Base-by-base conservation (phyloP, 2,797 vertebrate species). In the Trachurus trachurus region DNA sequence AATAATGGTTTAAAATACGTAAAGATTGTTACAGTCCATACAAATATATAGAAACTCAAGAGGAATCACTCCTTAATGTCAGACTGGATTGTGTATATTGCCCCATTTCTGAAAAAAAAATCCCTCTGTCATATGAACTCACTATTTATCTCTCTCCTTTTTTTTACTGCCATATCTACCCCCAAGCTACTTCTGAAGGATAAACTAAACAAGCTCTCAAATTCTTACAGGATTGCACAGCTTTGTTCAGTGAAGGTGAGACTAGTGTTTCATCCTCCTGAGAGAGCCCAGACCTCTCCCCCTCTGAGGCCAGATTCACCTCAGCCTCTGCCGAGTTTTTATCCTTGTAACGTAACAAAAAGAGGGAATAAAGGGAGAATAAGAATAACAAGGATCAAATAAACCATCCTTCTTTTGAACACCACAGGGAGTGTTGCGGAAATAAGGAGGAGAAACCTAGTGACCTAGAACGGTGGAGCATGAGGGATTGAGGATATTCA, bases 231-330 rank as follows among this genome's bases (percentile, higher is more conserved):
- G 26, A 34, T 31, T 21, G 67, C 39, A 71, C 42, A 16, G 13
- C 47, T 73, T 81, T 87, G 64, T 70, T 74, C 54, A 49, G 26
- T 69, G 58, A 68, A 80, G 72, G 49, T 72, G 72, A 77, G 31
- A 58, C 17, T 78, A 0, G 0, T 61, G 64, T 82, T 85, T 81
- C 39, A 69, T 77, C 70, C 59, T 73, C 65, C 65, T 17, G 40
- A 39, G 10, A 73, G 50, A 58, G 39, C 16, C 71, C 74, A 67
- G 50, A 60, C 53, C 26, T 57, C 34, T 64, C 69, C 54, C 49
- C 17, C 52, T 78, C 29, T 67, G 19, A 63, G 50, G 34, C 60
- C 15, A 11, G 29, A 45, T 57, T 70, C 45, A 49, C 70, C 9
- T 77, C n/a, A 40, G 45, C 17, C 19, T 53, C 17, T 15, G 26